phyloP scores from a whole-genome alignment of 2,888 invertebrate genomes.

The Noctua pronuba region DNA sequence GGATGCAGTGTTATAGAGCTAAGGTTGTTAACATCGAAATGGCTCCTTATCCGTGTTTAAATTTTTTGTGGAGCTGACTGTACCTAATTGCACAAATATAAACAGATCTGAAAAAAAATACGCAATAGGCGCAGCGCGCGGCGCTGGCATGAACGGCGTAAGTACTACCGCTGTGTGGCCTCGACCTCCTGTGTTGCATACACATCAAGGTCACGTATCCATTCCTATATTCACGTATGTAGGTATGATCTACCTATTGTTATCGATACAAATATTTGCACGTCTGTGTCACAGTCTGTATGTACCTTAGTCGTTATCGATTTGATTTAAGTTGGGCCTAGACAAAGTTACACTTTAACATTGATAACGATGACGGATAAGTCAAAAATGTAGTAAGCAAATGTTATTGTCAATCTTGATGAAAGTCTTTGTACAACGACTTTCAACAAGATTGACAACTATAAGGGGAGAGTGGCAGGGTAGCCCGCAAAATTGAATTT shows the following conservation, averaged over 20 bases:
- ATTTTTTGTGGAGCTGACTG: no score
- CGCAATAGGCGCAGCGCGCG: neutral
- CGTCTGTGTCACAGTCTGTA: neutral
- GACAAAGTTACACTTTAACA: neutral
- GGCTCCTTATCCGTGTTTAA: no score
- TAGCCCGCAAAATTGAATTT: no score
- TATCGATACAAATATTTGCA: slow-evolving; percentile 23
- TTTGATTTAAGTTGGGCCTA: neutral
- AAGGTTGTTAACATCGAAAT: no score
- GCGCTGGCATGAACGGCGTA: neutral
- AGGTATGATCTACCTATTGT: neutral
- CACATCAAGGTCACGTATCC: slow-evolving; percentile 20
- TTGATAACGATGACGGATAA: no score
- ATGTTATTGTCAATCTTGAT: no score
- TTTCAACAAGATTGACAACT: no score
- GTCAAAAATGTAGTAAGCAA: no score
- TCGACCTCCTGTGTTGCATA: slow-evolving; percentile 20
- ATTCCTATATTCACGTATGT: slow-evolving; percentile 12
- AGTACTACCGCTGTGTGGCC: neutral
- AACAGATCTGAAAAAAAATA: slow-evolving; percentile 1
- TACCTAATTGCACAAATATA: neutral
- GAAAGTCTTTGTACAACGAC: no score
- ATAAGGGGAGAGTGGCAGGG: no score
- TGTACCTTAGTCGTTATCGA: neutral
- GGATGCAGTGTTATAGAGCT: no score